phyloP scores from a whole-genome alignment of 2,113 vertebrate genomes.

The Nesoenas mayeri region DNA sequence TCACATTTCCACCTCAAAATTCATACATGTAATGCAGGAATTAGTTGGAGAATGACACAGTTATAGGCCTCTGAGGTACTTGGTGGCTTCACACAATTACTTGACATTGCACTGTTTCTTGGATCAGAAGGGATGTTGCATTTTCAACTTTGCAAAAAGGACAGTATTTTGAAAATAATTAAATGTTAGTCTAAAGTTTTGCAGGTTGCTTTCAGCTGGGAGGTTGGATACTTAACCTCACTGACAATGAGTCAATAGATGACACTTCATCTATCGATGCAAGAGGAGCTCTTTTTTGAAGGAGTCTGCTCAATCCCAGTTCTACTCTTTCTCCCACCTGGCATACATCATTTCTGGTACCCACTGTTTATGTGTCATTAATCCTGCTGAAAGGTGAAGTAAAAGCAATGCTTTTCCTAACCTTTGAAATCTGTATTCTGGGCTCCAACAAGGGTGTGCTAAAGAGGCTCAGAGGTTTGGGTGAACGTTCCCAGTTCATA shows the following conservation, averaged over 20 bases:
- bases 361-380: neutral
- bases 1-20: neutral
- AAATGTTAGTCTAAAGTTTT: neutral
- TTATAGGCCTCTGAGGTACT: neutral
- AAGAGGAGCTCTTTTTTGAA: neutral
- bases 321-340: accelerated
- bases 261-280: neutral
- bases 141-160: neutral
- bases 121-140: neutral
- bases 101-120: neutral
- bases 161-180: neutral
- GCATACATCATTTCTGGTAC: neutral
- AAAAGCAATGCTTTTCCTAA: neutral
- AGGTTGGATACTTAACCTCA: neutral
- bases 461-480: neutral
- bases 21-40: neutral
- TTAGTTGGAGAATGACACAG: neutral
- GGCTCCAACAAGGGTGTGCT: neutral
- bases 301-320: neutral
- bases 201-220: neutral
- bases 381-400: neutral
- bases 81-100: neutral
- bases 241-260: neutral
- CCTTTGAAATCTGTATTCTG: neutral
- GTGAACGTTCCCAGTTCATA: neutral